A percentile compares a stretch with the other conserved stretches of the same genome.
phyloP scores from a whole-genome alignment of 2,888 invertebrate genomes.

The Rhodophaea formosa region DNA sequence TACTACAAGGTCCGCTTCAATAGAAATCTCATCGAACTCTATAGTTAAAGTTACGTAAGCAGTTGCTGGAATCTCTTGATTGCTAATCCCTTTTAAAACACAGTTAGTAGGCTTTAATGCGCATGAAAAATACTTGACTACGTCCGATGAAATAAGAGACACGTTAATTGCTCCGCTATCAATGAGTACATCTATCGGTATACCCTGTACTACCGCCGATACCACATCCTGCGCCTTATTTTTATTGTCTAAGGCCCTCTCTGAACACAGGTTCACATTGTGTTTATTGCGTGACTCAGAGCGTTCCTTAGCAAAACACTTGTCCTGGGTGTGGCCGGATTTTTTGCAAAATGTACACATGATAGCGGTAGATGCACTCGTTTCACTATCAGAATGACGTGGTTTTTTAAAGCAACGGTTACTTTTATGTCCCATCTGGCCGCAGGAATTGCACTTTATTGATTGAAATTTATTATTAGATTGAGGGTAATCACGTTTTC shows the following conservation, averaged over 20 bases:
- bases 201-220: slow-evolving; percentile 21
- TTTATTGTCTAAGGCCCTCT: neutral
- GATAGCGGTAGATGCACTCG: neutral
- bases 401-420: slow-evolving; percentile 10
- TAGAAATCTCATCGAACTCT: slow-evolving; percentile 19
- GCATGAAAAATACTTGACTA: neutral
- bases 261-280: slow-evolving; percentile 21
- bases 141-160: neutral
- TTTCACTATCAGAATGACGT: neutral
- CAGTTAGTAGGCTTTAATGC: neutral
- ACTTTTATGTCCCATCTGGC: slow-evolving; percentile 14
- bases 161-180: slow-evolving; percentile 20
- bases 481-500: neutral
- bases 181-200: slow-evolving; percentile 27
- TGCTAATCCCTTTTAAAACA: neutral
- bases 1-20: no score
- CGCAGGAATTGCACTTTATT: slow-evolving; percentile 17
- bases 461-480: neutral
- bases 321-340: no score
- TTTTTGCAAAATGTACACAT: slow-evolving; percentile 24
- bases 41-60: slow-evolving; percentile 1
- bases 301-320: no score
- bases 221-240: neutral
- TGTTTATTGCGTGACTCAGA: slow-evolving; percentile 21
- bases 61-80: neutral